Percentiles rank a stretch among this genome's conserved stretches.
These are phyloP conservation scores for Arion vulgaris DNA, from an alignment of 1,140 invertebrate genomes.

Conservation along the genomic window DNA sequence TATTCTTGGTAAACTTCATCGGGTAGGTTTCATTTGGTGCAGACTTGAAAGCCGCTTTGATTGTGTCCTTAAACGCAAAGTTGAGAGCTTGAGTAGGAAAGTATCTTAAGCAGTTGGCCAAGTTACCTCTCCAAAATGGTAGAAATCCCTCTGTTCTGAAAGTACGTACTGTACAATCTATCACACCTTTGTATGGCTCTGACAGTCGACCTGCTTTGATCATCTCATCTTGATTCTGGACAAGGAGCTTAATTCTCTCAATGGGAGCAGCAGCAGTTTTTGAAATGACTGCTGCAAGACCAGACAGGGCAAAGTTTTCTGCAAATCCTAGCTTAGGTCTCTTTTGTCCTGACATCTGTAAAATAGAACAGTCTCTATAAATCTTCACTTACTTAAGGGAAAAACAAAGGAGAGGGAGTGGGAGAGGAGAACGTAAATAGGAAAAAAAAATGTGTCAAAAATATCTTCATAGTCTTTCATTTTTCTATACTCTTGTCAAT, in stretches of 20 bases:
- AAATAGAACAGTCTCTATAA: not conserved
- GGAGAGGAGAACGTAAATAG: too few relatives aligned
- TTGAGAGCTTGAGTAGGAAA: slow-evolving; percentile 96
- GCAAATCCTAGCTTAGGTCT: slow-evolving; percentile 62
- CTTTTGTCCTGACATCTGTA: slow-evolving; percentile 9
- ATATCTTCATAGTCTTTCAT: too few relatives aligned
- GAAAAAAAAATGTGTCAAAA: too few relatives aligned
- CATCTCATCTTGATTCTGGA: slow-evolving; percentile 78
- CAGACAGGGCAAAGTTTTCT: slow-evolving; percentile 72
- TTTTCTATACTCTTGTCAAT: too few relatives aligned
- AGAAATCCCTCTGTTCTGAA: slow-evolving; percentile 72
- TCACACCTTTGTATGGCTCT: slow-evolving; percentile 73
- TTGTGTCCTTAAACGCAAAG: slow-evolving; percentile 94
- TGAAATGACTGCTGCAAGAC: slow-evolving; percentile 72
- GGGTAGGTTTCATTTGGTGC: slow-evolving; percentile 66
- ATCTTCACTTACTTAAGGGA: too few relatives aligned
- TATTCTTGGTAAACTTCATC: slow-evolving; percentile 75
- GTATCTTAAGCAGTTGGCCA: slow-evolving; percentile 87
- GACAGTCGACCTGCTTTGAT: slow-evolving; percentile 70
- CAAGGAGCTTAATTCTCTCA: slow-evolving; percentile 92
- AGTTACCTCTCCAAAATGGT: slow-evolving; percentile 96
- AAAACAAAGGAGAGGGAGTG: too few relatives aligned
- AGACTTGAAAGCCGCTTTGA: slow-evolving; percentile 79
- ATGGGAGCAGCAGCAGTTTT: slow-evolving; percentile 79
- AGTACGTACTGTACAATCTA: slow-evolving; percentile 73